Conservation (phyloP, 23 tunicate genomes). For the Botrylloides violaceus region DNA sequence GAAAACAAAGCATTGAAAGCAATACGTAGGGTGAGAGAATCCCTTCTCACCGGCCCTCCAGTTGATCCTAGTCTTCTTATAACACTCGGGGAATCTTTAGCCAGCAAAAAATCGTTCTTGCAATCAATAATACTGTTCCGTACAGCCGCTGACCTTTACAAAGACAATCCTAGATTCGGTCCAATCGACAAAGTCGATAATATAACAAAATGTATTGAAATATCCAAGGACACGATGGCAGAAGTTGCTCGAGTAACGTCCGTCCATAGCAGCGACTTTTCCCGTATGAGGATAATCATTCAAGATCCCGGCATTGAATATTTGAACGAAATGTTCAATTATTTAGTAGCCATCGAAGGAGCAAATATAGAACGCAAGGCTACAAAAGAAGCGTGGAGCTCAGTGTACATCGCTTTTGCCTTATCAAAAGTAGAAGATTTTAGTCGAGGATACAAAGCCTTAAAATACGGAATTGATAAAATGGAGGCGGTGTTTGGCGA, state of each 20-base stretch:
- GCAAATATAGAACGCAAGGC: not conserved
- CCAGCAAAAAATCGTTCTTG: not conserved
- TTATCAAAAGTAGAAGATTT: not conserved
- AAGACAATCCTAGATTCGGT: not conserved
- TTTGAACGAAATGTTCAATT: not conserved
- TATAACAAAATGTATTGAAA: not conserved
- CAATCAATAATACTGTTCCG: not conserved
- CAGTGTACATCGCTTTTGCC: not conserved
- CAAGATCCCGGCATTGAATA: not conserved
- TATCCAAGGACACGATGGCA: not conserved
- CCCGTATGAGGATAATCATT: not conserved
- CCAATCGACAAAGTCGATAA: not conserved
- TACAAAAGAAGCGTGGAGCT: not conserved
- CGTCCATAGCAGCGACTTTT: too few species aligned
- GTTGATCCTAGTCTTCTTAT: not conserved
- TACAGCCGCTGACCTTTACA: not conserved
- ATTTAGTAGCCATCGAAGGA: not conserved
- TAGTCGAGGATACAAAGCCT: not conserved
- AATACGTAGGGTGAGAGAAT: not conserved
- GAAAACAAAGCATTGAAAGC: constrained; percentile 7
- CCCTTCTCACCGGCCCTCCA: not conserved
- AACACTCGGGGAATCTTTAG: not conserved
- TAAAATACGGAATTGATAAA: not conserved
- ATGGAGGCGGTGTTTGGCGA: not conserved
- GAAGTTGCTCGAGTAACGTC: too few species aligned